Evolutionary conservation across 2,797 vertebrate species (phyloP).

Genomic region (Decapterus maruadsi): DNA sequence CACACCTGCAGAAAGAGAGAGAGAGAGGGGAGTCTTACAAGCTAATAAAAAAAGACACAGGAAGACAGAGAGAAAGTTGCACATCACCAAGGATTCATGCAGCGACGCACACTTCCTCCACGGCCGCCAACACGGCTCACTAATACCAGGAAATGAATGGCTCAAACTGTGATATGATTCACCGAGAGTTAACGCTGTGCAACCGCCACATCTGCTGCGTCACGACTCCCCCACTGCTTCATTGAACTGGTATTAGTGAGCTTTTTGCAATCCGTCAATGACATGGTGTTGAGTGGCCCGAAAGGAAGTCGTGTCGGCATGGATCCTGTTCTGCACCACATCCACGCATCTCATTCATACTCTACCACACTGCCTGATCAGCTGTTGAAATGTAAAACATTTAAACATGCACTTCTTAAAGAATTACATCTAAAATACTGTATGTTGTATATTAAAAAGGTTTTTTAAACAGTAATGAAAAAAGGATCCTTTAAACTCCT

Average conservation of each 20-base stretch:
- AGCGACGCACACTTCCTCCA: conserved; percentile 64
- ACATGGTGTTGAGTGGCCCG: conserved; percentile 52
- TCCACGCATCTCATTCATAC: conserved; percentile 77
- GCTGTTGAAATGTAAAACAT: conserved; percentile 34
- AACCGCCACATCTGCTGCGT: conserved; percentile 19
- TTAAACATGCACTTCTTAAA: conserved; percentile 20
- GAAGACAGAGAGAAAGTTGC: conserved; percentile 59
- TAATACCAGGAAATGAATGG: conserved; percentile 69
- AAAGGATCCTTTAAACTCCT: conserved; percentile 41
- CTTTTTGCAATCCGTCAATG: conserved; percentile 8
- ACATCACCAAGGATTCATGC: conserved; percentile 81
- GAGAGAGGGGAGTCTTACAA: conserved; percentile 46
- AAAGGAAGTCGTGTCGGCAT: conserved; percentile 71
- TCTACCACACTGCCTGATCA: conserved; percentile 43
- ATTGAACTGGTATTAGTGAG: conserved; percentile 68
- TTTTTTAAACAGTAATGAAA: conserved; percentile 12
- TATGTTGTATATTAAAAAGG: conserved; percentile 26
- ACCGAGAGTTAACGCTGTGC: conserved; percentile 15
- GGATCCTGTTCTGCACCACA: conserved; percentile 74
- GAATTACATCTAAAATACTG: conserved; percentile 24
- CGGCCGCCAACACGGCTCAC: conserved; percentile 69
- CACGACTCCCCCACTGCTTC: conserved; percentile 33
- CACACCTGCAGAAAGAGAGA: conserved; percentile 81
- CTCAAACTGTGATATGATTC: conserved; percentile 29
- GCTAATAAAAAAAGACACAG: conserved; percentile 44